Evolutionary conservation across 2,113 vertebrate species (phyloP).

Genomic region (Calyptommatus sinebrachiatus): DNA sequence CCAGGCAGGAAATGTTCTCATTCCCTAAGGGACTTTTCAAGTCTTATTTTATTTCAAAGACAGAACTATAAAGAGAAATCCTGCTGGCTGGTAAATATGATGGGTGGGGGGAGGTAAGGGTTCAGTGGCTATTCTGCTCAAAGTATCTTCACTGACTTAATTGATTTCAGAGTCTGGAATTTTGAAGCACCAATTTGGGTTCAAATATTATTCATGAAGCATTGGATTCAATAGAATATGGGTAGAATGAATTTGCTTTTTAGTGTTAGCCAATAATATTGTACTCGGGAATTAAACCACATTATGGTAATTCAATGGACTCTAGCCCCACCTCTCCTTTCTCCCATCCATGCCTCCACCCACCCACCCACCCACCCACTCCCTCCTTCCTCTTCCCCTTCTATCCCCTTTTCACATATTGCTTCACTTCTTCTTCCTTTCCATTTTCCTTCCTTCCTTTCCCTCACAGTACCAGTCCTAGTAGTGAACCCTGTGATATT

Average conservation of each 20-base stretch:
- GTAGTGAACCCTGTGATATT: too few species aligned
- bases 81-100: neutral
- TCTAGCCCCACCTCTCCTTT: too few species aligned
- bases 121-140: slow-evolving; percentile 1
- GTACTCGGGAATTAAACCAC: neutral
- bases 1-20: slow-evolving; percentile 30
- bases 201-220: slow-evolving; percentile 15
- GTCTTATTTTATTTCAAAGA: slow-evolving; percentile 38
- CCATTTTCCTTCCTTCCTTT: too few species aligned
- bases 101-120: neutral
- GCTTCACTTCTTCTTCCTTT: too few species aligned
- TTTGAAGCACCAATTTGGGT: slow-evolving; percentile 29
- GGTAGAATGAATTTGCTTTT: neutral
- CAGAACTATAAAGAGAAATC: slow-evolving; percentile 14
- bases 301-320: too few species aligned
- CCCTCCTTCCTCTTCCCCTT: neutral
- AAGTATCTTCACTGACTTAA: slow-evolving; percentile 18
- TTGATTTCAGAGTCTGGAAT: neutral
- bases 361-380: too few species aligned
- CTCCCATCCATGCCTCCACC: too few species aligned
- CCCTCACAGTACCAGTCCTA: too few species aligned
- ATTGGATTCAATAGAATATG: neutral
- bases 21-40: slow-evolving; percentile 38
- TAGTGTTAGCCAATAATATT: neutral
- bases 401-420: neutral